Evolutionary conservation across 2,797 vertebrate genomes (phyloP), one percentile per base, ranked within the genome.

Genomic region (Pseudochaenichthys georgianus): DNA sequence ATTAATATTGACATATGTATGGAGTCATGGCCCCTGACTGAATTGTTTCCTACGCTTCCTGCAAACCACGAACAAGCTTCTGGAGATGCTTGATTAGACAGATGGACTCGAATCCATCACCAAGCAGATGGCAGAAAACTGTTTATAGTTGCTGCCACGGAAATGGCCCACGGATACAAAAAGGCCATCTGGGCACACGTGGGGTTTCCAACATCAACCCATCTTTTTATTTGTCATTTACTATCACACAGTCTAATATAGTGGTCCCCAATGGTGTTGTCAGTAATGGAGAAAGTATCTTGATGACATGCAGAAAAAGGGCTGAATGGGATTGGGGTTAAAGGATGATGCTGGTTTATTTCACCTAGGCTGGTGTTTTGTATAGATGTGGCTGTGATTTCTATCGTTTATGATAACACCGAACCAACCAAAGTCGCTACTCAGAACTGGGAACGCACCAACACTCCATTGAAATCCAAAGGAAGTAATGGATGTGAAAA

Each of bases 71-170:
- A 54, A 55, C 16, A 78, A 66, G 70, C 72, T 77, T 83, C 42
- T 16, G 59, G 68, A 81, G 68, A 80, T 64, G 73, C 69, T 84
- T 85, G 48, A 85, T 87, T 62, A 75, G 74, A 84, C 87, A 88
- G 87, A 90, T 87, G 85, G 88, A 85, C 70, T 84, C 75, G 62
- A 77, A 91, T 87, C 80, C 80, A 87, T 88, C 83, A 79, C 34
- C 31, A 59, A 71, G 71, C 89, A 92, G 90, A 92, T 93, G 91
- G 87, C 62, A 70, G 73, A 42, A 79, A 84, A 88, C 78, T 77
- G 88, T 91, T 88, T 84, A 88, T 81, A 79, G 81, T 76, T 76
- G 64, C 63, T 80, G 86, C 75, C 54, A 65, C 54, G 77, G 77
- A 86, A 88, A 87, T 83, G 63, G 86, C 87, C 80, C 80, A 82